Conservation (phyloP, 2,113 vertebrate species). For the Eidolon helvum region DNA sequence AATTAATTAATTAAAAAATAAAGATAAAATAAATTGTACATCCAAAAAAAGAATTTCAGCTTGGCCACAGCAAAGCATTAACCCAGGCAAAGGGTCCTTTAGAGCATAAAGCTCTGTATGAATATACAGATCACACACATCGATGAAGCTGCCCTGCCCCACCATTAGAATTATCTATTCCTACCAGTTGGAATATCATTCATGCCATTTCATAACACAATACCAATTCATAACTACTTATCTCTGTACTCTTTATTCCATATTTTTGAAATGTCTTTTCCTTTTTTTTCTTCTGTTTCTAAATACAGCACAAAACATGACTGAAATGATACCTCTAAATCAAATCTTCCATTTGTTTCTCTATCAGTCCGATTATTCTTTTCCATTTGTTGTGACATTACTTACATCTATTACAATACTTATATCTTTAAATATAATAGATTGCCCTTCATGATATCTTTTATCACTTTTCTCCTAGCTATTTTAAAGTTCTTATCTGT, state of each 20-base stretch:
- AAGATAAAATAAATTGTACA: too few relatives aligned
- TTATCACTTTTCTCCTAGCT: background rate
- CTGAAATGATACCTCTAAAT: background rate
- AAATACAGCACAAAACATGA: background rate
- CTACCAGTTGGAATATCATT: background rate
- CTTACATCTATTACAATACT: background rate
- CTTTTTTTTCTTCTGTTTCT: background rate
- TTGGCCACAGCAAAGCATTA: background rate
- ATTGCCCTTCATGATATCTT: background rate
- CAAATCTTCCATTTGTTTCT: background rate
- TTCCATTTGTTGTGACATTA: background rate
- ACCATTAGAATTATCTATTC: background rate
- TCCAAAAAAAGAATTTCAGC: background rate
- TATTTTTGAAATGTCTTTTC: background rate
- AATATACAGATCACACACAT: background rate
- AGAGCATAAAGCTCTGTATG: background rate
- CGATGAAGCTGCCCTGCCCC: background rate
- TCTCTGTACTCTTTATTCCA: background rate
- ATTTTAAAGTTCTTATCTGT: background rate
- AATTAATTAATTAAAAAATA: too few relatives aligned
- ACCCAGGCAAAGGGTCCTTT: background rate
- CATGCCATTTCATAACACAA: background rate
- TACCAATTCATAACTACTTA: background rate
- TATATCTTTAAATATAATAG: background rate
- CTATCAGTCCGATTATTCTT: background rate